Evolutionary conservation across 2,888 invertebrate species (phyloP), one percentile per base, ranked within the genome.

Genomic region (Cacoxenus indagator): DNA sequence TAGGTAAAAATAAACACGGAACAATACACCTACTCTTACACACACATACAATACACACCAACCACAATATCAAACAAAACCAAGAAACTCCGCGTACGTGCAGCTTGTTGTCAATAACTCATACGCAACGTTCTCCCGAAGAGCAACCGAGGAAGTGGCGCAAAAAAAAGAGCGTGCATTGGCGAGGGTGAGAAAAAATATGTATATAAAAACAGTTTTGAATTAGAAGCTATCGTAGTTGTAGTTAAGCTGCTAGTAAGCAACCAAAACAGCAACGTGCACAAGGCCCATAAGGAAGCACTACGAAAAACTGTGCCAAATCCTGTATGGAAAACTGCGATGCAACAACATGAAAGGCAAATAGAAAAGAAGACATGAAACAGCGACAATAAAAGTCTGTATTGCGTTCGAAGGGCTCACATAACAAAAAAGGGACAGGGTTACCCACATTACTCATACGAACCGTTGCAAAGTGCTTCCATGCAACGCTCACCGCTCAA

Each of bases 371-470:
- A 8, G n/a, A 55, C 24, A n/a, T 4, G 26, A 55, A 27, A 19
- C 4, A 55, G n/a, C 26, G 27, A 27, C 6, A 27, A 24, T 54
- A 17, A 31, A 37, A 59, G 43, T 26, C 24, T 45, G 9, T 62
- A 22, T 45, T 26, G 61, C 61, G 22, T 24, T 62, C 24, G 45
- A 62, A 45, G 14, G 17, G n/a, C 14, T 9, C 8, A n/a, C 22
- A 51, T 51, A 57, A 51, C 2, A 19, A 19, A 22, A 22, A n/a
- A 29, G 17, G 29, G 29, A 57, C 14, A 51, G 19, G 8, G 19
- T 75, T 81, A 81, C 80, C 75, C 75, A 70, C 74, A 80, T 80
- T 82, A 69, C 80, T 78, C 82, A 80, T 74, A 76, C 82, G 76
- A 76, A 76, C 70, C 71, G 78, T 71, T 37, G 37, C 14, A 37